Evolutionary conservation across 2,797 vertebrate genomes (phyloP).

Genomic region (Enteromius paludinosus): DNA sequence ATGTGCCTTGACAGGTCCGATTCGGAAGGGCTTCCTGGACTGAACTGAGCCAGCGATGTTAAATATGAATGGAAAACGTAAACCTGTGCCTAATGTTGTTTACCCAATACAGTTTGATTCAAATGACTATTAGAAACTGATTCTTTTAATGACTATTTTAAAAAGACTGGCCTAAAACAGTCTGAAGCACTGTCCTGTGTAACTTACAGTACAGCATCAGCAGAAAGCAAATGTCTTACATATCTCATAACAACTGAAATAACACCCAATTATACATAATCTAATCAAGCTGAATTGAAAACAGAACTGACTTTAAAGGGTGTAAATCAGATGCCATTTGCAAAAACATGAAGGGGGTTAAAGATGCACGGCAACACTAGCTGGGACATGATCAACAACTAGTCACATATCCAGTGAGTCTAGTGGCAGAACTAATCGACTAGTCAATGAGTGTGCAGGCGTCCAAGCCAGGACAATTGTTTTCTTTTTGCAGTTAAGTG

Average conservation of each 20-base stretch:
- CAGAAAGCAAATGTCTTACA: not conserved
- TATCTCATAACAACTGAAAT: not conserved
- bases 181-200: not conserved
- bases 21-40: constrained; percentile 19
- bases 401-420: not conserved
- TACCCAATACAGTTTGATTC: not conserved
- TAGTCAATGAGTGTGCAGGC: not conserved
- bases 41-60: constrained; percentile 2
- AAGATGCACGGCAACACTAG: not conserved
- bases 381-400: not conserved
- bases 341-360: not conserved
- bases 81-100: not conserved
- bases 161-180: not conserved
- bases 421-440: not conserved
- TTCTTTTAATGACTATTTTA: not conserved
- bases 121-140: not conserved
- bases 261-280: not conserved
- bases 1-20: not conserved
- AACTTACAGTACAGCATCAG: not conserved
- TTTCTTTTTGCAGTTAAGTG: constrained; percentile 58
- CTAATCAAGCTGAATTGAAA: not conserved
- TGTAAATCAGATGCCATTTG: not conserved
- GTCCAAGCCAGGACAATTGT: not conserved
- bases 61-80: not conserved
- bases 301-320: not conserved